Evolutionary conservation across 2,113 vertebrate species (phyloP), one percentile per base, ranked within the genome.

Genomic region (Buteo buteo): DNA sequence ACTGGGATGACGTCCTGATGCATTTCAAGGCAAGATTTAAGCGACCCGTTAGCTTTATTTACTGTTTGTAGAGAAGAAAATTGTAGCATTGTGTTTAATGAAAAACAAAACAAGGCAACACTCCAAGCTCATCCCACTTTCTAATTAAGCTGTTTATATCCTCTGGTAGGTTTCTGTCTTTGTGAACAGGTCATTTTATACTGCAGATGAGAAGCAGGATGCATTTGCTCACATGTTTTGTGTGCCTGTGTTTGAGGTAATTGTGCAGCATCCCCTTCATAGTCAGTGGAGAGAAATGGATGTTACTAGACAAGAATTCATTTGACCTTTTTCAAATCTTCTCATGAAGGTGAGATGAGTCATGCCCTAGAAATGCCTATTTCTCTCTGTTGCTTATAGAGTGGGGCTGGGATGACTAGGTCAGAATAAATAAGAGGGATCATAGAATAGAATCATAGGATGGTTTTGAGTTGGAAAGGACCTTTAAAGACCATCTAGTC

Each of bases 271-370:
- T 87, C 47, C 36, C 31, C 12, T 25, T 82, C 73, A 47, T 10
- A 42, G 57, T 24, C 78, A 79, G 32, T 71, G 81, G 49, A 79
- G 81, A 73, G 50, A 80, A 73, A 81, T 70, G 64, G 36, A 77
- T 92, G 49, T 19, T 86, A 25, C 54, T 26, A 93, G 62, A 61
- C 57, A 82, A 42, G 44, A 45, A 31, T 64, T 82, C 16, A 24
- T 93, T 38, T 95, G 92, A 87, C 89, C 89, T 96, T 95, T 95
- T 57, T 3, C 16, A 87, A 79, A 55, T 71, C 76, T 70, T 82
- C 44, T 36, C 10, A 1, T 59, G 71, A 74, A 87, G 67, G 67
- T 49, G 59, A 84, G 31, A 14, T 79, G 93, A 97, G 38, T 87
- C 93, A 95, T 87, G 78, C n/a, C 91, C 86, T 87, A 77, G 81